phyloP scores from a whole-genome alignment of 2,888 invertebrate species.

The Diarsia dahlii region DNA sequence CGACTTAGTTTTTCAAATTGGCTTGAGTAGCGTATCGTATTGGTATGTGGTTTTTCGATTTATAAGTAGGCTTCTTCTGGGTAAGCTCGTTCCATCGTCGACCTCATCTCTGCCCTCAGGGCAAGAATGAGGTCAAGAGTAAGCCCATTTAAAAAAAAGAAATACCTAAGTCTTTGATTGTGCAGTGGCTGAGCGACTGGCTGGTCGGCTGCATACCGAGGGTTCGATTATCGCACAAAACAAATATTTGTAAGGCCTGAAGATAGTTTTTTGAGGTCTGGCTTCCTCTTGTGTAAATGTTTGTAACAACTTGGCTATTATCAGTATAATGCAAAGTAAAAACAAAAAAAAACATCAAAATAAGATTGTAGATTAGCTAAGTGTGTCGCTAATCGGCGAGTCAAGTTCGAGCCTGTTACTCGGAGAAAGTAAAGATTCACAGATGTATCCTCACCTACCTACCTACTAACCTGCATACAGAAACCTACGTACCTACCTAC shows the following conservation, averaged over 20 bases:
- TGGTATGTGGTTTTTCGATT: no score
- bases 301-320: background rate
- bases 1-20: background rate
- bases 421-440: slow-evolving; percentile 75
- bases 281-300: background rate
- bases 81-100: no score
- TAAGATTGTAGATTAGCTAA: slow-evolving; percentile 50
- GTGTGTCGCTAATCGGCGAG: slow-evolving; percentile 67
- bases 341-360: background rate
- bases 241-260: background rate
- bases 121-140: no score
- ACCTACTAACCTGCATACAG: slow-evolving; percentile 58
- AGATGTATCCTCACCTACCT: slow-evolving; percentile 51
- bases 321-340: background rate
- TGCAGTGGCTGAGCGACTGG: background rate
- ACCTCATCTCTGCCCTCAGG: no score
- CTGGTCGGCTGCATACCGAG: background rate
- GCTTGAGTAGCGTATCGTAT: background rate
- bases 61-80: no score
- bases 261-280: background rate
- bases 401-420: slow-evolving; percentile 70
- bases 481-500: background rate
- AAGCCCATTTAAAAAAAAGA: no score
- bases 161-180: background rate
- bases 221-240: background rate